These are phyloP conservation scores for Drosophila crucigera DNA, from an alignment of 2,888 invertebrate species.

Conservation along the genomic window DNA sequence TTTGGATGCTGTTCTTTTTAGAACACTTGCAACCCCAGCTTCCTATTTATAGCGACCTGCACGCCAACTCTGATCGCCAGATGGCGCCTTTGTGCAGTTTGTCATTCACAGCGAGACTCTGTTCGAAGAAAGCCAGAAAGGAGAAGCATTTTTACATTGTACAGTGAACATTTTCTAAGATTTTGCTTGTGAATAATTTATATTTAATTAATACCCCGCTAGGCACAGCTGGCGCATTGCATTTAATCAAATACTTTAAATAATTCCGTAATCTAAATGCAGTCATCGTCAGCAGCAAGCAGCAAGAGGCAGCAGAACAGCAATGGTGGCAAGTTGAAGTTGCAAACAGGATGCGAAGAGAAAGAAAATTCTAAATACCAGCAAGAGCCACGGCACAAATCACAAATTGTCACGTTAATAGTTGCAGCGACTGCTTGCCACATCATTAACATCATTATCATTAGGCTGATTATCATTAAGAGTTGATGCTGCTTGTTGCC, in stretches of 20 bases:
- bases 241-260: conserved; percentile 85
- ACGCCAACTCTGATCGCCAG: conserved; percentile 32
- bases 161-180: conserved; percentile 31
- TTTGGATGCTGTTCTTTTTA: conserved; percentile 55
- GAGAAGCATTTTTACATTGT: conserved; percentile 6
- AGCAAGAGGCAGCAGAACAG: conserved; percentile 16
- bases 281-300: conserved; percentile 63
- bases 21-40: conserved; percentile 69
- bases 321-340: conserved; percentile 31
- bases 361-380: conserved; percentile 79
- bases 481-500: conserved; percentile 5
- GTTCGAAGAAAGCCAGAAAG: background rate
- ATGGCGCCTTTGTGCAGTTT: conserved; percentile 56
- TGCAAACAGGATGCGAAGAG: conserved; percentile 66
- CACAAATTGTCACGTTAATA: conserved; percentile 82
- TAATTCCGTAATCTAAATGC: conserved; percentile 85
- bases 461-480: conserved; percentile 24
- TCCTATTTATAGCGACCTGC: background rate
- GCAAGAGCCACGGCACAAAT: conserved; percentile 69
- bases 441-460: conserved; percentile 38
- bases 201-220: conserved; percentile 76
- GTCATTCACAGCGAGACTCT: conserved; percentile 15
- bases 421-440: conserved; percentile 40
- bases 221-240: conserved; percentile 53
- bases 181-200: conserved; percentile 74